Evolutionary conservation across 1,140 invertebrate genomes (phyloP), one percentile per base, ranked within the genome.

Genomic region (Scaptomyza pallida): DNA sequence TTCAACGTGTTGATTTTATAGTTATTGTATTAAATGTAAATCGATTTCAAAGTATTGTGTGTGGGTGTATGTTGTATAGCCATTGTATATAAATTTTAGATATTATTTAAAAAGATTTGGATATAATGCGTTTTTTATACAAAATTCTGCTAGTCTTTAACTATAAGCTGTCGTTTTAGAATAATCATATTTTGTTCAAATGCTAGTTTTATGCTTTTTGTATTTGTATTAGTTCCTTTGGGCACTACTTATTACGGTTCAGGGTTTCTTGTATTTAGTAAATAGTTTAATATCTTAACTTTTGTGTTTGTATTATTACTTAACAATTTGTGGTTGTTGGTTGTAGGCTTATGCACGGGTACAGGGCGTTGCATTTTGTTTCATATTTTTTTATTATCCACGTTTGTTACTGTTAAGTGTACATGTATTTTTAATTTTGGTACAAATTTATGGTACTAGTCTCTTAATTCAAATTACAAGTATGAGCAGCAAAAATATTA

Each of bases 391-490:
- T 45, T 67, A n/a, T 59, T 60, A 19, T 52, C 41, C 12, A 37
- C n/a, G 10, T 37, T 37, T 37, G 33, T 37, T 37, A 9, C 33
- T 12, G 12, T 37, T 37, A 3, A 4, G n/a, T 37, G 33, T 35
- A 71, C 26, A 30, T 8, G 41, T 44, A 47, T 62, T 60, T 33
- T 73, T 65, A 67, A 50, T 57, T 86, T 85, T 86, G 81, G 81
- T 86, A 86, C 81, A 85, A 85, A 85, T 86, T 86, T 85, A 85
- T 86, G 81, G 81, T 85, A 85, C 80, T n/a, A n/a, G n/a, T n/a
- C n/a, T n/a, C n/a, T 85, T 85, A 75, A 75, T 83, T 85, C 76
- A 75, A 47, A 16, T 47, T 55, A 41, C 21, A 23, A 70, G 12
- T 55, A 55, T 56, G 23, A 33, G 45, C 55, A 57, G 40, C 26